A percentile compares a stretch with the other conserved stretches of the same genome.
These are phyloP conservation scores for Orchesellides sinensis DNA, from an alignment of 2,888 invertebrate species.

Conservation along the genomic window DNA sequence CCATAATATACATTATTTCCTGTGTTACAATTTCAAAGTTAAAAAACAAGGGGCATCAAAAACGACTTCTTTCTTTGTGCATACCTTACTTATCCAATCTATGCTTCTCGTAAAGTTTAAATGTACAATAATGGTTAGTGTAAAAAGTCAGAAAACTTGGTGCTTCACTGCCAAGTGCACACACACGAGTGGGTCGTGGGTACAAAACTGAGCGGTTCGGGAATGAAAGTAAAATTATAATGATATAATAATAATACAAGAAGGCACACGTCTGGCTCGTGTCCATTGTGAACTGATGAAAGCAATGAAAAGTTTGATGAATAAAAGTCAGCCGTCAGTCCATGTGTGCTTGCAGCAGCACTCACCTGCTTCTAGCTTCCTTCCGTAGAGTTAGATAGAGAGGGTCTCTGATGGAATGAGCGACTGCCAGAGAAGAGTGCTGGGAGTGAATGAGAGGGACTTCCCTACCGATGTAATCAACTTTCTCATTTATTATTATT, in stretches of 20 bases:
- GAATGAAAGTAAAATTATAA: conserved; percentile 21
- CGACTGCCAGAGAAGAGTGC: conserved; percentile 7
- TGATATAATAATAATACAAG: conserved; percentile 4
- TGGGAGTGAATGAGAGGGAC: conserved; percentile 2
- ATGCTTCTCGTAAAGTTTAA: too few species aligned
- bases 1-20: too few species aligned
- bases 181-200: background rate
- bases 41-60: too few species aligned
- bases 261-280: conserved; percentile 51
- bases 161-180: too few species aligned
- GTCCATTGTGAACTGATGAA: conserved; percentile 35
- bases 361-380: background rate
- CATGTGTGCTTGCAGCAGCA: conserved; percentile 6
- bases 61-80: too few species aligned
- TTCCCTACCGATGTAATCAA: background rate
- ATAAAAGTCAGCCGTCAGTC: conserved; percentile 16
- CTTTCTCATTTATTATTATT: conserved; percentile 20
- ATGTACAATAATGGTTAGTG: conserved; percentile 10
- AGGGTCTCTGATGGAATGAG: conserved; percentile 11
- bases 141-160: conserved; percentile 10
- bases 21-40: too few species aligned
- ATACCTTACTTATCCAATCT: too few species aligned
- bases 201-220: background rate
- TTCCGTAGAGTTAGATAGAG: background rate
- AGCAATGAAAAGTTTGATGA: background rate